Conservation (phyloP, 2,888 invertebrate genomes). For the Doris montereyensis region DNA sequence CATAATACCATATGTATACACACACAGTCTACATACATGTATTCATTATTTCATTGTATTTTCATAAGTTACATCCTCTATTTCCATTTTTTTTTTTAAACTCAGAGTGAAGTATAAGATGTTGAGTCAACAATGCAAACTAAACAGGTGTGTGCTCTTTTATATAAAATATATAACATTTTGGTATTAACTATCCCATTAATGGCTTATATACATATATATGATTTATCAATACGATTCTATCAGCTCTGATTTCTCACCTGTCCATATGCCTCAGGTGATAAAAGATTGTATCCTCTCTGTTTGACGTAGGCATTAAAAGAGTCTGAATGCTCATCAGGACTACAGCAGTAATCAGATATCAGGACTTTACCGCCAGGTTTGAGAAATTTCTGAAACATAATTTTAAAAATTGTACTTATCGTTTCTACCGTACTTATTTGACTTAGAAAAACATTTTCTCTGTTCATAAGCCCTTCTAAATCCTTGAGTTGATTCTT, state of each 20-base stretch:
- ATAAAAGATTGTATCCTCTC: constrained; percentile 75
- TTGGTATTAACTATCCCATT: neutral
- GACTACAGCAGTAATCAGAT: constrained; percentile 76
- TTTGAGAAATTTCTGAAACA: constrained; percentile 75
- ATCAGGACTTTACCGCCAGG: constrained; percentile 76
- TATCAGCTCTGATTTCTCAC: constrained; percentile 59
- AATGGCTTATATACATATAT: neutral
- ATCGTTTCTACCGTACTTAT: too few relatives aligned
- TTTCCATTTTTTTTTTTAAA: too few relatives aligned
- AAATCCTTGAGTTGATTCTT: too few relatives aligned
- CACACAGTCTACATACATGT: too few relatives aligned
- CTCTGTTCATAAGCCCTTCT: too few relatives aligned
- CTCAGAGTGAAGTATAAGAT: too few relatives aligned
- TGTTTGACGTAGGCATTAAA: constrained; percentile 75
- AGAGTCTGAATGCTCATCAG: constrained; percentile 72
- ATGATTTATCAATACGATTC: neutral
- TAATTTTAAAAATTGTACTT: neutral
- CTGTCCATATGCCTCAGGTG: constrained; percentile 72
- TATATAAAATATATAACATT: too few relatives aligned
- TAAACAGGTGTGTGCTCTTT: too few relatives aligned
- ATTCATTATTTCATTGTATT: too few relatives aligned
- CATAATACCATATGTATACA: too few relatives aligned
- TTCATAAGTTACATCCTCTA: too few relatives aligned
- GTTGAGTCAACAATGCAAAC: too few relatives aligned
- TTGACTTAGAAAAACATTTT: neutral